Conservation (phyloP, 2,113 vertebrate genomes). For the Erythrocercus mccallii region DNA sequence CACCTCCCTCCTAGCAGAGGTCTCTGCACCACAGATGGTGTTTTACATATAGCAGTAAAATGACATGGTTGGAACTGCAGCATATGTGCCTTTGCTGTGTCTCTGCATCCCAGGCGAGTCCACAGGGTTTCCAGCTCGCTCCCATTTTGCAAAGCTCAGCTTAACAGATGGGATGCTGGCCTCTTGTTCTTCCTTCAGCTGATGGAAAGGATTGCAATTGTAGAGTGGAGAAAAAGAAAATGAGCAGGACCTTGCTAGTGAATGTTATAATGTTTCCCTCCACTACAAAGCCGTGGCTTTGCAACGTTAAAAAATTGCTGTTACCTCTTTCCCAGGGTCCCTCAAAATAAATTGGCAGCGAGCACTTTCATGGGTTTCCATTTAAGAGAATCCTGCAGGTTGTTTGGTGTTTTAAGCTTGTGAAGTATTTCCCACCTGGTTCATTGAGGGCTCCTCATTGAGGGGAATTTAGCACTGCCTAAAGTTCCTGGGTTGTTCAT, state of each 20-base stretch:
- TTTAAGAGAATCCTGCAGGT: neutral
- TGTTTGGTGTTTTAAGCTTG: neutral
- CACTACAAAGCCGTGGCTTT: neutral
- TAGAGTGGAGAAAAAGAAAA: neutral
- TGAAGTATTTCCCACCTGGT: neutral
- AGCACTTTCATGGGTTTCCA: neutral
- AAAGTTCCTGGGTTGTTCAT: neutral
- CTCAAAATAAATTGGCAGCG: neutral
- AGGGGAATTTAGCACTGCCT: neutral
- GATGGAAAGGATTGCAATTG: neutral
- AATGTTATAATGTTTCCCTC: neutral
- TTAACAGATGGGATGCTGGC: conserved; percentile 58
- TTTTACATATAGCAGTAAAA: conserved; percentile 58
- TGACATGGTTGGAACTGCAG: neutral
- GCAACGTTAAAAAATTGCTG: neutral
- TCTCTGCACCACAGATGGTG: conserved; percentile 57
- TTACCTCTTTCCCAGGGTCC: neutral
- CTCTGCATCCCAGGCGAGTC: conserved; percentile 3
- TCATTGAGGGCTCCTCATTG: neutral
- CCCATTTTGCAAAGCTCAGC: conserved; percentile 46
- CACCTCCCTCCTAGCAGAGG: conserved; percentile 16
- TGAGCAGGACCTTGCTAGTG: neutral
- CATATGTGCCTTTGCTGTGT: conserved; percentile 58
- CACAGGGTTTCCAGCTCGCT: neutral
- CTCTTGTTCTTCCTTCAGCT: neutral